A percentile compares a stretch with the other conserved stretches of the same genome.
Conservation (phyloP, 1,140 invertebrate genomes). For the Drosophila tani region DNA sequence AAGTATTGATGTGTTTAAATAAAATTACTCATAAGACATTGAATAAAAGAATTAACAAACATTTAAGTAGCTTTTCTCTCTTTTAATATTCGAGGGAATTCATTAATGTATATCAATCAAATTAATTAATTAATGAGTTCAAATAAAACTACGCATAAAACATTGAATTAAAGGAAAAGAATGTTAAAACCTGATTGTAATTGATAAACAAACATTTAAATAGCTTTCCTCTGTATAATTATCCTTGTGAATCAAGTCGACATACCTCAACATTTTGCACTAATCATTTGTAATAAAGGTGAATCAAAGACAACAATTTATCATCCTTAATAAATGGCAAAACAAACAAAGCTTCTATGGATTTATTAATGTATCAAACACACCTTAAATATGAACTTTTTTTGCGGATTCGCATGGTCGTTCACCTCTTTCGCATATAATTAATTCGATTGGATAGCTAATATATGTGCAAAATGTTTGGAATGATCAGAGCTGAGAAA, state of each 20-base stretch:
- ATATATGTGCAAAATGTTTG: neutral
- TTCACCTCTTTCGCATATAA: constrained; percentile 10
- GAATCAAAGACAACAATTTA: neutral
- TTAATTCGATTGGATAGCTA: neutral
- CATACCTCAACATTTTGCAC: neutral
- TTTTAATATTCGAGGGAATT: too few relatives aligned
- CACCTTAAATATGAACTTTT: constrained; percentile 5
- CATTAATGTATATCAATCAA: too few relatives aligned
- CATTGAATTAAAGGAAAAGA: neutral
- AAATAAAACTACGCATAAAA: neutral
- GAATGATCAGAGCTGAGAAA: neutral
- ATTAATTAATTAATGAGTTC: constrained; percentile 10
- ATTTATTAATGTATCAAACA: neutral
- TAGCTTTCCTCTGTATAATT: neutral
- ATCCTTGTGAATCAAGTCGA: too few relatives aligned
- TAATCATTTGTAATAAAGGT: neutral
- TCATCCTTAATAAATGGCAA: neutral
- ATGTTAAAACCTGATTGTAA: too few relatives aligned
- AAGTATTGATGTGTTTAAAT: constrained; percentile 3
- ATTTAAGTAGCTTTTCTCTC: neutral
- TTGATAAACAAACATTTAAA: too few relatives aligned
- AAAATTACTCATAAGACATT: neutral
- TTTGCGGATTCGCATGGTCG: neutral
- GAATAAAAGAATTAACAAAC: neutral
- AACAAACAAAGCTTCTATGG: neutral